A percentile compares a stretch with the other conserved stretches of the same genome.
phyloP scores from a whole-genome alignment of 2,888 invertebrate species.

The Chrysomela aeneicollis region DNA sequence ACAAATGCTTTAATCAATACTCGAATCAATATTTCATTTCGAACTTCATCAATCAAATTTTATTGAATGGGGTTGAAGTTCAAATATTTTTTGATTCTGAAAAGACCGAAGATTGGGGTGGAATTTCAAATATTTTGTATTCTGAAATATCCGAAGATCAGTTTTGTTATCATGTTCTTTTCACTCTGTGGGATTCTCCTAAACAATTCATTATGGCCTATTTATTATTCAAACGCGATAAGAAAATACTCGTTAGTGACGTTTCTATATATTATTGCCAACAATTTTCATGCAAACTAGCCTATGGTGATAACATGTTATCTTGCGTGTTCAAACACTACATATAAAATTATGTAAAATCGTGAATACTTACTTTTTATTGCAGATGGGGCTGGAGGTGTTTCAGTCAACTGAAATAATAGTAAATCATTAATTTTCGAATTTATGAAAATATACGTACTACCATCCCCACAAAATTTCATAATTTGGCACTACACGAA shows the following conservation, averaged over 20 bases:
- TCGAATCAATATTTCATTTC: background rate
- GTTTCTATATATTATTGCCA: background rate
- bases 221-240: background rate
- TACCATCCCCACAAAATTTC: too few species aligned
- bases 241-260: background rate
- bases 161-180: too few species aligned
- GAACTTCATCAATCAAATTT: too few species aligned
- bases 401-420: conserved; percentile 60
- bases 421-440: conserved; percentile 27
- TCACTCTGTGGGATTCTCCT: too few species aligned
- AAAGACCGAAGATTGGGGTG: too few species aligned
- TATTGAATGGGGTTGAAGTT: too few species aligned
- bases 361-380: conserved; percentile 60
- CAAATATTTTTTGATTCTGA: too few species aligned
- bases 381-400: conserved; percentile 55
- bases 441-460: too few species aligned
- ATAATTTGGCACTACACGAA: too few species aligned
- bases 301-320: background rate
- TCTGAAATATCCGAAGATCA: too few species aligned
- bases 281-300: background rate
- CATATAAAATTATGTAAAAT: background rate
- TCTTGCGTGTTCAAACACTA: background rate
- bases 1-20: background rate
- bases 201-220: background rate
- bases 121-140: too few species aligned